Evolutionary conservation across 2,888 invertebrate genomes (phyloP).

Genomic region (Endomychus coccineus): DNA sequence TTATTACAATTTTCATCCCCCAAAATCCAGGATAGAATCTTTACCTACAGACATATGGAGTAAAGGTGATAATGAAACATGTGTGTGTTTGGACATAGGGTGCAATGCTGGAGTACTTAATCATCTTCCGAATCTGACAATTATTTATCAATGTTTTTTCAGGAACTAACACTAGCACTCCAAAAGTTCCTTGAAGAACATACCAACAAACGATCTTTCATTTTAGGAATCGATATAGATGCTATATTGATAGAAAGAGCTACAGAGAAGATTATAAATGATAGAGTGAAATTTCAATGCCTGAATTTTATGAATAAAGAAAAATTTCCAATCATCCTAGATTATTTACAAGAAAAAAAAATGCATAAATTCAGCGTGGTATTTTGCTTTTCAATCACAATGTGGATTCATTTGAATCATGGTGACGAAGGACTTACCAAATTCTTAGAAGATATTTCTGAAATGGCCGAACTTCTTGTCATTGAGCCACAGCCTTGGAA

Average conservation of each 20-base stretch:
- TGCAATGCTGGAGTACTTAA: conserved; percentile 66
- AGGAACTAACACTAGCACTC: conserved; percentile 60
- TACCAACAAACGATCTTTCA: conserved; percentile 33
- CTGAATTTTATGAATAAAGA: conserved; percentile 52
- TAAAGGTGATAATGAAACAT: conserved; percentile 18
- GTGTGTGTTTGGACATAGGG: conserved; percentile 51
- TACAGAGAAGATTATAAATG: conserved; percentile 41
- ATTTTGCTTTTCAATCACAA: conserved; percentile 77
- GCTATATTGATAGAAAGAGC: conserved; percentile 61
- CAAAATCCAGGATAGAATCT: conserved; percentile 57
- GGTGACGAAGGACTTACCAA: conserved; percentile 63
- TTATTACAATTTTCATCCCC: conserved; percentile 75
- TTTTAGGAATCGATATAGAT: conserved; percentile 73
- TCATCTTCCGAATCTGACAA: neutral
- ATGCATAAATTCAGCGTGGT: conserved; percentile 55
- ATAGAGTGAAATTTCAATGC: conserved; percentile 50
- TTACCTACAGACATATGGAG: conserved; percentile 50
- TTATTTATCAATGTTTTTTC: conserved; percentile 28
- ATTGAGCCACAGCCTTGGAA: conserved; percentile 84
- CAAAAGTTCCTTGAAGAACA: conserved; percentile 47
- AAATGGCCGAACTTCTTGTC: conserved; percentile 52
- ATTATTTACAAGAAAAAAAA: conserved; percentile 44
- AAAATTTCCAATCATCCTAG: conserved; percentile 40
- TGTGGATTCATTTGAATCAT: conserved; percentile 86
- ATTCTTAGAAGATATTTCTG: conserved; percentile 55